Evolutionary conservation across 2,888 invertebrate genomes (phyloP), one percentile per base, ranked within the genome.

Genomic region (Gandaritis pyraliata): DNA sequence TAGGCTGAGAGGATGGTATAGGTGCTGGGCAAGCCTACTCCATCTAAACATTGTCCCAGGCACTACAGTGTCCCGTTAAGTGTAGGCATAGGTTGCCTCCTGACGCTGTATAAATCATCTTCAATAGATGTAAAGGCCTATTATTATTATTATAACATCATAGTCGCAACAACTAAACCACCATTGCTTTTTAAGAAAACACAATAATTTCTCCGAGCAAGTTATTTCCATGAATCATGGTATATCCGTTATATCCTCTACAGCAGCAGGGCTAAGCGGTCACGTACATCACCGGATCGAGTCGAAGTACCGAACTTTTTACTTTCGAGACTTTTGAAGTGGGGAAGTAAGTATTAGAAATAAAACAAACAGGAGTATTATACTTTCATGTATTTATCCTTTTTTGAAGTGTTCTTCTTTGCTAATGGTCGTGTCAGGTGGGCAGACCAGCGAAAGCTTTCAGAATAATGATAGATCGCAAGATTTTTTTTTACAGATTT

Each of bases 241-340:
- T 2, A 45, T 18, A 16, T 45, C 2, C 16, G 18, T 18, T 33
- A 51, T 57, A 48, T 57, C 41, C 12, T 36, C 41, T 57, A 56
- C 43, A 54, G 46, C 49, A 18, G 41, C 48, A 43, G 23, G 56
- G 48, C 43, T 59, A 59, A 64, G 52, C 52, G 63, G 52, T 64
- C 63, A 64, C 63, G 63, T 64, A 63, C 55, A 47, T 55, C 52
- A 54, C 46, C 43, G 49, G 45, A 50, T 59, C 39, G 59, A 52
- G 30, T 38, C 38, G 39, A 56, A 55, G 62, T 49, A 62, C 23
- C 30, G 1, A 63, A 56, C 59, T 56, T 59, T 57, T 59, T 43
- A 63, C 58, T 55, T 62, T 54, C 10, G 13, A 43, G 23, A 57
- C 53, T 53, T 49, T 8, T 38, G 45, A 30, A 39, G 57, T 49